Evolutionary conservation across 2,113 vertebrate genomes (phyloP), one percentile per base, ranked within the genome.

Genomic region (Catagonus wagneri): DNA sequence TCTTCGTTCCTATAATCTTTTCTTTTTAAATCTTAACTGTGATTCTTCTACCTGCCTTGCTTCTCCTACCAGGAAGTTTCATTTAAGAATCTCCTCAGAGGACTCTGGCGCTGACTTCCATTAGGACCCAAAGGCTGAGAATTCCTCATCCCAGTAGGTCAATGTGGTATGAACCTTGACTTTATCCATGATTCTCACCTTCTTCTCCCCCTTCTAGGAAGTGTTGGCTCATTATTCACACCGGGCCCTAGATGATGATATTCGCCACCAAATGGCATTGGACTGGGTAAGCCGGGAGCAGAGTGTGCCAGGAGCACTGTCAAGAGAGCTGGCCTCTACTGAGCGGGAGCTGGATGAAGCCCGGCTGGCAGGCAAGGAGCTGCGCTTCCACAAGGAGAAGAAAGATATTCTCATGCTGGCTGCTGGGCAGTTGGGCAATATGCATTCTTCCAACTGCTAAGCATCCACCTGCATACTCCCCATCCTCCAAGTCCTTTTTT

Each of bases 261-360:
- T 99, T 98, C 98, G 99, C 54, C 99, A 99, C 63, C 99, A 99
- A 98, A 99, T 99, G 99, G 99, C 99, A 0, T 98, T 99, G 66
- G 99, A 99, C 98, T 99, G 99, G 99, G 99, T 99, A 97, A 99
- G 99, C 98, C 98, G 99, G n/a, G 99, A 99, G 96, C 99, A 99
- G 98, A 98, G 92, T 44, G 87, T 99, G 13, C 99, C 99, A 0
- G 98, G 99, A 0, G 99, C 99, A 4, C 99, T 99, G 2, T 98
- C 98, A 44, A 98, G 99, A 78, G 99, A 99, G 98, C 95, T 99
- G 98, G 99, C 99, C 1, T 98, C 98, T 0, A 99, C 99, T 0
- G 99, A 99, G 97, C 98, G 99, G 4, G 99, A 99, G 94, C 98
- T 99, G 98, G 99, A 99, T 6, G 99, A 99, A 14, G 99, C 99